A percentile compares a stretch with the other conserved stretches of the same genome.
These are phyloP conservation scores for Pteropus rufus DNA, from an alignment of 2,797 vertebrate genomes.

Conservation along the genomic window DNA sequence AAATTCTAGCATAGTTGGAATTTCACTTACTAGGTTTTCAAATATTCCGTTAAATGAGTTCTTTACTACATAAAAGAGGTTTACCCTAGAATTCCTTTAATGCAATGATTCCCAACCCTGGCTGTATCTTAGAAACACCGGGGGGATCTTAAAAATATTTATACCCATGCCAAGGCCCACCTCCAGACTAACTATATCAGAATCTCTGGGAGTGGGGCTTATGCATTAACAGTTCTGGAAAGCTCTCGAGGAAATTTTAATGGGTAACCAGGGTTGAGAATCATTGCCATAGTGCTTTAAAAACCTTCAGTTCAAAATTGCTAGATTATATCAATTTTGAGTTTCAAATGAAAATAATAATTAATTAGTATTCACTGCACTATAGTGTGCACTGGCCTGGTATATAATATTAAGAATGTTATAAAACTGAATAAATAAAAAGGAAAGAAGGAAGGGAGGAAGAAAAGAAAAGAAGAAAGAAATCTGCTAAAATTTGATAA, in stretches of 20 bases:
- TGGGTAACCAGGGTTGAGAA: background rate
- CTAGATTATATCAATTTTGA: background rate
- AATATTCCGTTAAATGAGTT: constrained; percentile 13
- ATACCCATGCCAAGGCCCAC: background rate
- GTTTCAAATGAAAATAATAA: background rate
- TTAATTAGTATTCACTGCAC: background rate
- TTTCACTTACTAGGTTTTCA: background rate
- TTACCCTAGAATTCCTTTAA: background rate
- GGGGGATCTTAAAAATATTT: background rate
- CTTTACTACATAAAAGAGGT: background rate
- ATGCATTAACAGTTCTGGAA: background rate
- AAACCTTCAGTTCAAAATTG: background rate
- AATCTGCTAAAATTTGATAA: background rate
- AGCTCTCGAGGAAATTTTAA: background rate
- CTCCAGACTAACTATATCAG: background rate
- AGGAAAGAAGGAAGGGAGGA: background rate
- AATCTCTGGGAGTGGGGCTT: background rate
- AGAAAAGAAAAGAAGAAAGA: background rate
- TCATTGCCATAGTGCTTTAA: background rate
- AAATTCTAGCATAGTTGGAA: background rate
- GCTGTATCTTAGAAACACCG: background rate
- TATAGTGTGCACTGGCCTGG: no score
- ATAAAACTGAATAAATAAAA: background rate
- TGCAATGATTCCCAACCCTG: background rate
- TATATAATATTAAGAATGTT: background rate